Conservation (phyloP, 2,888 invertebrate species). For the Hesperia comma region DNA sequence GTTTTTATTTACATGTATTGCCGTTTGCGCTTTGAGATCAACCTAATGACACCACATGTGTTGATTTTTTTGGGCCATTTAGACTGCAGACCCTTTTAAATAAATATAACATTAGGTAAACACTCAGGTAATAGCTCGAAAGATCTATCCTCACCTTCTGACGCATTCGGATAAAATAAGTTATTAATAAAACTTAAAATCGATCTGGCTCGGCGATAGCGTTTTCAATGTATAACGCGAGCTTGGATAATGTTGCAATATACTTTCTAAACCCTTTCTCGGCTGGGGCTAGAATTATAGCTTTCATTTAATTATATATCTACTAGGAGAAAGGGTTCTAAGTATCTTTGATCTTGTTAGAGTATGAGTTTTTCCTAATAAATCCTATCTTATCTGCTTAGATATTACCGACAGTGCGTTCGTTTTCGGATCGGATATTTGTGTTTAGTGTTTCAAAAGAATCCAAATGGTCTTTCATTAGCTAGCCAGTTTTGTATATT, state of each 20-base stretch:
- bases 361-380: slow-evolving; percentile 2
- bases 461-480: no score
- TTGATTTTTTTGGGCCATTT: no score
- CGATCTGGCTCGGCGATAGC: slow-evolving; percentile 68
- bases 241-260: slow-evolving; percentile 27
- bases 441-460: no score
- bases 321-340: slow-evolving; percentile 32
- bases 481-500: no score
- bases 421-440: neutral
- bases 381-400: neutral
- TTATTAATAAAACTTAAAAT: slow-evolving; percentile 61
- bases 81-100: no score
- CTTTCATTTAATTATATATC: slow-evolving; percentile 21
- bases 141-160: no score
- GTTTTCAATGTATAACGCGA: slow-evolving; percentile 65
- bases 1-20: no score
- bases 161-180: no score
- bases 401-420: neutral
- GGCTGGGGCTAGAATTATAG: slow-evolving; percentile 39
- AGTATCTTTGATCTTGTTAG: slow-evolving; percentile 16
- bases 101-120: no score
- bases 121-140: no score
- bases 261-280: slow-evolving; percentile 70
- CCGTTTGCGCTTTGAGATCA: no score
- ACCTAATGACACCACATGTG: no score